phyloP scores from a whole-genome alignment of 1,140 invertebrate species.

The Camponotus pennsylvanicus region DNA sequence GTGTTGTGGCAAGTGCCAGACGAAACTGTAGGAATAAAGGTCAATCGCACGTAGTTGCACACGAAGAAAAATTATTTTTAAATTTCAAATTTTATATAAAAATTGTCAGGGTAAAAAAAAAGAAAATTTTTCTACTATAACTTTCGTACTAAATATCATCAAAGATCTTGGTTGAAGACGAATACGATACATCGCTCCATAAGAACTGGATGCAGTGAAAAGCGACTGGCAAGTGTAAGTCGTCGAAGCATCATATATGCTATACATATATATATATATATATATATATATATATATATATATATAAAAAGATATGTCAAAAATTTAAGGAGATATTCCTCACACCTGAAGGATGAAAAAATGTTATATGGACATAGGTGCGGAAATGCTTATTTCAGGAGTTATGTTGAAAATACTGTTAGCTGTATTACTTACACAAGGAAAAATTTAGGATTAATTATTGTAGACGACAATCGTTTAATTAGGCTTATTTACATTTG shows the following conservation, averaged over 20 bases:
- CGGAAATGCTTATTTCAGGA: too few species aligned
- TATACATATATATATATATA: too few species aligned
- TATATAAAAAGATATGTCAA: too few species aligned
- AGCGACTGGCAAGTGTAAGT: conserved; percentile 62
- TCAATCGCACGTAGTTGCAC: not conserved
- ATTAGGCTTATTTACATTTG: too few species aligned
- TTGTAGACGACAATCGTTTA: too few species aligned
- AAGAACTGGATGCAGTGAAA: conserved; percentile 55
- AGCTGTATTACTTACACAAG: too few species aligned
- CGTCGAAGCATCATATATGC: conserved; percentile 36
- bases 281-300: too few species aligned
- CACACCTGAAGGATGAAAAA: too few species aligned
- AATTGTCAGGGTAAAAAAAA: not conserved
- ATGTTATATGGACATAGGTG: too few species aligned
- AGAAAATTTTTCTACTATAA: not conserved
- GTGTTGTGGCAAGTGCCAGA: not conserved
- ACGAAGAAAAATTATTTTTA: not conserved
- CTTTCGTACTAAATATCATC: conserved; percentile 3
- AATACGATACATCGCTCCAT: conserved; percentile 10
- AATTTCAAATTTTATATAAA: not conserved
- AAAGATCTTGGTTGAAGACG: conserved; percentile 29
- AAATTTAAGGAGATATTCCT: too few species aligned
- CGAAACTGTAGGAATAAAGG: conserved; percentile 34
- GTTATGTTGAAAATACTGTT: too few species aligned
- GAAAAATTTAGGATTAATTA: too few species aligned